Conservation (phyloP, 2,113 vertebrate species). For the Heloderma charlesbogerti region DNA sequence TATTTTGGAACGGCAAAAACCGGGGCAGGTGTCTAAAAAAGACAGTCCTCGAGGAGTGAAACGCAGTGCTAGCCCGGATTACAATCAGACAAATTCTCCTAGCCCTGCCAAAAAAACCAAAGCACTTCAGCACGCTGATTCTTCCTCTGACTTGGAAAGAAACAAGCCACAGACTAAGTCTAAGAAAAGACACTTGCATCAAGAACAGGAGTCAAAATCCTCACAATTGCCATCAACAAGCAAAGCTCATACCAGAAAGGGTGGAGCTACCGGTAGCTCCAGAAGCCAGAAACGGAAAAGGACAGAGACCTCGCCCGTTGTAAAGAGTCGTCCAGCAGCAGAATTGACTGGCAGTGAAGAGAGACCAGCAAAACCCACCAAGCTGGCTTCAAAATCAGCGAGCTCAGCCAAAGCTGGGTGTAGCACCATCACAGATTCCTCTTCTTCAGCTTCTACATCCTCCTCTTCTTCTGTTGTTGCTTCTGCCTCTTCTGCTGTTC, state of each 20-base stretch:
- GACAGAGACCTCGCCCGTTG: constrained; percentile 89
- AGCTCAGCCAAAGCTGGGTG: constrained; percentile 99
- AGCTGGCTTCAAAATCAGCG: constrained; percentile 99
- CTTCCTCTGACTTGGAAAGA: constrained; percentile 81
- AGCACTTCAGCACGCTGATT: constrained; percentile 87
- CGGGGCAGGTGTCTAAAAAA: constrained; percentile 90
- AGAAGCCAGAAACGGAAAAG: constrained; percentile 96
- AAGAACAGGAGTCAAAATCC: constrained; percentile 81
- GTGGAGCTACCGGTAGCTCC: constrained; percentile 87
- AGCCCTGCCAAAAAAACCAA: constrained; percentile 95
- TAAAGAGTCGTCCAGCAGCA: constrained; percentile 89
- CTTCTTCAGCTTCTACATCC: constrained; percentile 93
- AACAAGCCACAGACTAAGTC: constrained; percentile 89
- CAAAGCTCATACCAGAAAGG: constrained; percentile 92
- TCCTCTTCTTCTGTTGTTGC: constrained; percentile 89
- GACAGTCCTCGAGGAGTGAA: constrained; percentile 93
- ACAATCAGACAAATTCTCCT: constrained; percentile 90
- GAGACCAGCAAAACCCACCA: constrained; percentile 98
- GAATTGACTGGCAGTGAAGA: constrained; percentile 93
- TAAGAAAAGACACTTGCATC: constrained; percentile 91
- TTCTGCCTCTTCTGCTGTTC: constrained; percentile 88
- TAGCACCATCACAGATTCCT: constrained; percentile 97
- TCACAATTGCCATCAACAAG: constrained; percentile 88
- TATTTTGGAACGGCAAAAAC: constrained; percentile 91
- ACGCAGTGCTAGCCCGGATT: constrained; percentile 93